These are phyloP conservation scores for Tragelaphus strepsiceros DNA, from an alignment of 2,113 vertebrate species.

Conservation along the genomic window DNA sequence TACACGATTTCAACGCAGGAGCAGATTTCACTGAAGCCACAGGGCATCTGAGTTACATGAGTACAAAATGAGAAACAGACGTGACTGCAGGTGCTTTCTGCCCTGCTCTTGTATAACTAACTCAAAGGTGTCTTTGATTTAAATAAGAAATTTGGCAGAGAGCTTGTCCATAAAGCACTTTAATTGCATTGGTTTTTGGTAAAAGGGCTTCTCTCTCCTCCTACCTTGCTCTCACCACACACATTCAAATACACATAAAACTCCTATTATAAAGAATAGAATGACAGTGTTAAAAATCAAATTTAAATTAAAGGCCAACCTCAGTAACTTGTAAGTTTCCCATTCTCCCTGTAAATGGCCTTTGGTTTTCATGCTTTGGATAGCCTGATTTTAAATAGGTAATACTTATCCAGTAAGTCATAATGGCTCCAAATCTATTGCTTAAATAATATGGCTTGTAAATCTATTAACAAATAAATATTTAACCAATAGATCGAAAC, in stretches of 20 bases:
- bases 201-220: slow-evolving; percentile 28
- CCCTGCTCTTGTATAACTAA: slow-evolving; percentile 26
- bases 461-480: slow-evolving; percentile 58
- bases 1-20: slow-evolving; percentile 22
- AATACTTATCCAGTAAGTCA: background rate
- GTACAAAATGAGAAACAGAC: slow-evolving; percentile 65
- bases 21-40: slow-evolving; percentile 61
- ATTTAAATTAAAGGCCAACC: background rate
- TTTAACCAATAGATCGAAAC: background rate
- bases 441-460: slow-evolving; percentile 56
- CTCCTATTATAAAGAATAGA: background rate
- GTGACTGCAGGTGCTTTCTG: slow-evolving; percentile 48
- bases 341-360: background rate
- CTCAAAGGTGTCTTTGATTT: slow-evolving; percentile 53
- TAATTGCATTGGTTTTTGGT: slow-evolving; percentile 45
- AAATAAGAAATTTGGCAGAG: slow-evolving; percentile 49
- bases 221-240: background rate
- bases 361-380: slow-evolving; percentile 31
- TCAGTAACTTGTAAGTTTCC: slow-evolving; percentile 23
- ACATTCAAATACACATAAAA: slow-evolving; percentile 29
- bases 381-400: slow-evolving; percentile 1
- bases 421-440: slow-evolving; percentile 54
- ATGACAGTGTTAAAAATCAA: slow-evolving; percentile 27
- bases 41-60: slow-evolving; percentile 65
- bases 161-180: slow-evolving; percentile 50